Conservation (phyloP, 2,888 invertebrate genomes). For the Ophion obscuratus region DNA sequence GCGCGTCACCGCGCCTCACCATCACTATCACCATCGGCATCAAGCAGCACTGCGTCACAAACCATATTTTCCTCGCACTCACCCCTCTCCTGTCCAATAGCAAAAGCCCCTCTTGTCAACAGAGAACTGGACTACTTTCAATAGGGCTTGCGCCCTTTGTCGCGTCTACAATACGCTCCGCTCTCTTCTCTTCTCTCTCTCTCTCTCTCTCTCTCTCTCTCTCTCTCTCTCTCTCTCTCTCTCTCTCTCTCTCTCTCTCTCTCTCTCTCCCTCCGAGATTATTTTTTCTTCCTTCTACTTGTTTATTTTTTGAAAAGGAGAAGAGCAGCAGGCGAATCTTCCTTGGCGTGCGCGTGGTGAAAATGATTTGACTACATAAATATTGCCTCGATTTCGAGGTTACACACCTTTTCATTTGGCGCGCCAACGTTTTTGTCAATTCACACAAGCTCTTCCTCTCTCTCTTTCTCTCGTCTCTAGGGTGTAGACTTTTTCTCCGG, state of each 20-base stretch:
- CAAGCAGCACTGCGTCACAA: conserved; percentile 48
- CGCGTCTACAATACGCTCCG: conserved; percentile 66
- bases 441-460: conserved; percentile 20
- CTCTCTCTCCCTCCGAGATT: background rate
- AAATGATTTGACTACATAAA: conserved; percentile 80
- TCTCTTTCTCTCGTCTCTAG: background rate
- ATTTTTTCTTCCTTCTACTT: conserved; percentile 61
- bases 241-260: background rate
- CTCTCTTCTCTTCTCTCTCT: conserved; percentile 7
- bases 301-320: conserved; percentile 73
- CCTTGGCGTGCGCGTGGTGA: conserved; percentile 46
- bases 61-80: conserved; percentile 65
- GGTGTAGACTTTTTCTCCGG: background rate
- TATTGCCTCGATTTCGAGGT: conserved; percentile 78
- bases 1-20: conserved; percentile 37
- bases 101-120: conserved; percentile 62
- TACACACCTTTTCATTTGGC: conserved; percentile 72
- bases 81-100: conserved; percentile 45
- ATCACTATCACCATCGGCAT: conserved; percentile 51
- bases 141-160: conserved; percentile 62
- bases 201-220: background rate
- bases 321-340: conserved; percentile 56
- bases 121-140: conserved; percentile 62
- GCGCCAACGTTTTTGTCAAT: conserved; percentile 47
- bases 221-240: background rate